Evolutionary conservation across 2,113 vertebrate species (phyloP).

Genomic region (Xerus inauris): DNA sequence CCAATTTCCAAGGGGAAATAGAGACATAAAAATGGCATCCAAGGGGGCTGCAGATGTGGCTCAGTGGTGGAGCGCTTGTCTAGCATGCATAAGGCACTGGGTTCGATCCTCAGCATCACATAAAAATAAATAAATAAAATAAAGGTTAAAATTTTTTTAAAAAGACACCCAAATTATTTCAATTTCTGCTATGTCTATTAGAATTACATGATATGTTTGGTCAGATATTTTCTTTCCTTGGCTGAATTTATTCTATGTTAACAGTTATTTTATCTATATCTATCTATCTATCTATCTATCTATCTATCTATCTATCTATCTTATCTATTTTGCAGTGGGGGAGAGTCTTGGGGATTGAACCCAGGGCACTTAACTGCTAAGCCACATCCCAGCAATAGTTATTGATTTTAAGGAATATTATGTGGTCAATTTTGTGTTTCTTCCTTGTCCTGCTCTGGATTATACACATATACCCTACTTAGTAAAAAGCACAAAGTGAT

Average conservation of each 20-base stretch:
- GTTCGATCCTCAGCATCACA: no score
- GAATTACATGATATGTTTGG: neutral
- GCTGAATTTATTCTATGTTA: neutral
- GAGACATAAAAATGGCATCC: neutral
- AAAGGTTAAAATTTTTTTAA: no score
- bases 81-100: no score
- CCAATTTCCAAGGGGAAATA: neutral
- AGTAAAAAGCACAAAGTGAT: slow-evolving; percentile 34
- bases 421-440: slow-evolving; percentile 29
- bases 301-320: no score
- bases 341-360: no score
- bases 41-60: no score
- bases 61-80: no score
- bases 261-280: neutral
- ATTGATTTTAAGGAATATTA: slow-evolving; percentile 32
- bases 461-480: neutral
- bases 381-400: neutral
- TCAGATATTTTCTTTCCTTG: neutral
- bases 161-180: neutral
- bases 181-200: neutral
- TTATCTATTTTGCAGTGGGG: no score
- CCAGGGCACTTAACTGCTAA: no score
- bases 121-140: no score
- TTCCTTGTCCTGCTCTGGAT: slow-evolving; percentile 38
- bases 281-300: no score